These are phyloP conservation scores for Apodemus sylvaticus DNA, from an alignment of 2,113 vertebrate species.

Conservation along the genomic window DNA sequence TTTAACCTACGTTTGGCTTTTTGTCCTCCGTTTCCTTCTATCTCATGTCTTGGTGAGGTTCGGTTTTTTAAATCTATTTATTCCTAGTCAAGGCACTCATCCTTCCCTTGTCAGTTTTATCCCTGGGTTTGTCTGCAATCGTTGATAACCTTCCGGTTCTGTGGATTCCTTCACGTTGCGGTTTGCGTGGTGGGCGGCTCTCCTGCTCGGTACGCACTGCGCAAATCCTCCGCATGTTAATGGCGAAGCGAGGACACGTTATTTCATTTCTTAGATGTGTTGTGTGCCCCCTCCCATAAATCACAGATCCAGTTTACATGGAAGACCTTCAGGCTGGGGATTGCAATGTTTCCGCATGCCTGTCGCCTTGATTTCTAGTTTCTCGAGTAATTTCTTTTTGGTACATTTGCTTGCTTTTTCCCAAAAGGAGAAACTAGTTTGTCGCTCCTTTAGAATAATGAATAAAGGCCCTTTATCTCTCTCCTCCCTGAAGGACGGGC, in stretches of 20 bases:
- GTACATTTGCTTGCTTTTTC: not conserved
- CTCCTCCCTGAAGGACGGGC: not conserved
- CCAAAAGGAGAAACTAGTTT: constrained; percentile 7
- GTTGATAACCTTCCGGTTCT: not conserved
- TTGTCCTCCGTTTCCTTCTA: not conserved
- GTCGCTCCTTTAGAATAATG: not conserved
- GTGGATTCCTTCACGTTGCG: not conserved
- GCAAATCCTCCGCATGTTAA: not conserved
- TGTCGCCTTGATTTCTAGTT: constrained; percentile 26
- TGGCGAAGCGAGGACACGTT: not conserved
- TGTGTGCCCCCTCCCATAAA: not conserved
- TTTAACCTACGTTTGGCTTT: not conserved
- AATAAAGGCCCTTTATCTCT: not conserved
- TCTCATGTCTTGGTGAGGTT: not conserved
- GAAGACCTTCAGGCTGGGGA: not conserved
- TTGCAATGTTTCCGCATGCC: not conserved
- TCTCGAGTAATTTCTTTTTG: not conserved
- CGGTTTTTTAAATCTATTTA: not conserved
- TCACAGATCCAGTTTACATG: not conserved
- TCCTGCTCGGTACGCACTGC: not conserved
- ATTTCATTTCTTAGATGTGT: not conserved
- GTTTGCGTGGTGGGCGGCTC: not conserved
- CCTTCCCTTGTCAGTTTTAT: not conserved
- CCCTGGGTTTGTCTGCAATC: not conserved
- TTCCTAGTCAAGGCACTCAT: not conserved